These are phyloP conservation scores for Laticauda laticaudata DNA, from an alignment of 2,113 vertebrate species.

Conservation along the genomic window DNA sequence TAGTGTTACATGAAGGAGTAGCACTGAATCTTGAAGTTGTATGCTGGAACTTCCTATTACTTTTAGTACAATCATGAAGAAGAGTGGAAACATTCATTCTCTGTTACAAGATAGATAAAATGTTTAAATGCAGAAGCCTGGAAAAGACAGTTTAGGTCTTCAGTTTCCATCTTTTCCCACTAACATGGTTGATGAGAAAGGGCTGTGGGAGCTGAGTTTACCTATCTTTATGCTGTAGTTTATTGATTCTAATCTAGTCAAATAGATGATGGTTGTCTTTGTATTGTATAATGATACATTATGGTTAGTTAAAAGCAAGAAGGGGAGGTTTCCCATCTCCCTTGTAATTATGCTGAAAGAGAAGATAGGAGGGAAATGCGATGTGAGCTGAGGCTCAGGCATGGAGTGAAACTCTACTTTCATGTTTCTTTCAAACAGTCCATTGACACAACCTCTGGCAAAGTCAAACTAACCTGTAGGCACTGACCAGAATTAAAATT, in stretches of 20 bases:
- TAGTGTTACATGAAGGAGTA: background rate
- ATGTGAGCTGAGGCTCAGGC: background rate
- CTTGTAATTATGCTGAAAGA: background rate
- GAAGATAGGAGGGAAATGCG: background rate
- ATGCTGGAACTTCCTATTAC: background rate
- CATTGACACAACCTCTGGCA: background rate
- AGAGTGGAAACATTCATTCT: background rate
- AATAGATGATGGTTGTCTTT: background rate
- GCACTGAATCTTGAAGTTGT: background rate
- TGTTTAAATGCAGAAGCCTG: background rate
- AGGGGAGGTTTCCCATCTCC: background rate
- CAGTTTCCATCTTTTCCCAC: background rate
- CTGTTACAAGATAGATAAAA: background rate
- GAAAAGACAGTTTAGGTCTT: background rate
- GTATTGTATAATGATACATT: background rate
- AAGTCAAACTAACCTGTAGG: background rate
- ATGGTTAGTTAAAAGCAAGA: background rate
- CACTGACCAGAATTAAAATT: background rate
- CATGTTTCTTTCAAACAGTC: background rate
- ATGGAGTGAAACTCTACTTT: background rate
- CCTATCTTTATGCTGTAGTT: background rate
- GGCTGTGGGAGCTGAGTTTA: background rate
- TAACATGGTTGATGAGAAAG: background rate
- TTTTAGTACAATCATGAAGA: background rate
- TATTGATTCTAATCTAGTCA: background rate